Evolutionary conservation across 2,888 invertebrate genomes (phyloP).

Genomic region (Chymomyza caudatula): DNA sequence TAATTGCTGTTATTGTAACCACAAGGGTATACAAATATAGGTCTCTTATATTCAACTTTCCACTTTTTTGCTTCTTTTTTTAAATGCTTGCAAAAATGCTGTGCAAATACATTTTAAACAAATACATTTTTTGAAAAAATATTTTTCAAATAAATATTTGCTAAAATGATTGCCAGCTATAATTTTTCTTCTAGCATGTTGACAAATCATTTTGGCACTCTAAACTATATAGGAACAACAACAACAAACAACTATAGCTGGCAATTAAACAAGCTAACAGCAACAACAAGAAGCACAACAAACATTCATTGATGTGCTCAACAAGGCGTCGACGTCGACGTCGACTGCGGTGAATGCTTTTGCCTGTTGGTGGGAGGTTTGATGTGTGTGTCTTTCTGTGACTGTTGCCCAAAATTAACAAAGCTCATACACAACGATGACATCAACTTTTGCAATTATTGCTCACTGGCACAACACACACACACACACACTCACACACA

Average conservation of each 20-base stretch:
- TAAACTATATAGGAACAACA: constrained; percentile 4
- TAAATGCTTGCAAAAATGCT: background rate
- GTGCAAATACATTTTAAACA: background rate
- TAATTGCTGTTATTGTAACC: too few species aligned
- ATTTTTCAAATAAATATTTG: constrained; percentile 3
- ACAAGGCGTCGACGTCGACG: constrained; percentile 14
- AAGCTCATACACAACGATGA: background rate
- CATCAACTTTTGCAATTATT: background rate
- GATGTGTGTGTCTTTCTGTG: background rate
- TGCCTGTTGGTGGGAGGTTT: constrained; percentile 2
- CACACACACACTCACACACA: background rate
- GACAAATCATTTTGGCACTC: constrained; percentile 56
- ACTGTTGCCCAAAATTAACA: background rate
- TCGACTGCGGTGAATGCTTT: background rate
- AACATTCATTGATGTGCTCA: constrained; percentile 13
- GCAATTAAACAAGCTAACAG: background rate
- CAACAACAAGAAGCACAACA: constrained; percentile 6
- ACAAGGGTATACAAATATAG: background rate
- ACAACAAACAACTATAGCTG: background rate
- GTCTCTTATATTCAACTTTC: background rate
- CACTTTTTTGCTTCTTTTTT: background rate
- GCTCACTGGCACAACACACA: background rate
- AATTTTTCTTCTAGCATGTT: constrained; percentile 40
- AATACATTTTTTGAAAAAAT: constrained; percentile 1
- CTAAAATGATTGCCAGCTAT: background rate